Evolutionary conservation across 92 coral and sea anemone genomes (phyloP).

Genomic region (Diadumene lineata): DNA sequence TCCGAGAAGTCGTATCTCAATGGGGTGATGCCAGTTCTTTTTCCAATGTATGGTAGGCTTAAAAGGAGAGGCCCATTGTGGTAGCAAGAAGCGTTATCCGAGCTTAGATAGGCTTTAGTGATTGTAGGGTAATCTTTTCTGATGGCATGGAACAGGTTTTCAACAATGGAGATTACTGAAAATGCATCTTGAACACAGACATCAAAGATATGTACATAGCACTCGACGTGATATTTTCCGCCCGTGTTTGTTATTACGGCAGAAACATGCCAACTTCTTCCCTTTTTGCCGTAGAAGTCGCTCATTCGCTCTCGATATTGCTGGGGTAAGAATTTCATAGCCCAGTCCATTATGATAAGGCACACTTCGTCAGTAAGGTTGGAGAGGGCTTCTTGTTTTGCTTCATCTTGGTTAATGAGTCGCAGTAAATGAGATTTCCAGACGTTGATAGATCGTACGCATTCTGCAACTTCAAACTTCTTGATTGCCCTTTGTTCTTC

Average conservation of each 20-base stretch:
- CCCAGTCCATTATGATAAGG: constrained; percentile 45
- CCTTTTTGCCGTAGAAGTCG: constrained; percentile 41
- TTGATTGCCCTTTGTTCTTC: constrained; percentile 31
- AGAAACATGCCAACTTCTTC: constrained; percentile 43
- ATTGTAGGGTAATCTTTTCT: constrained; percentile 42
- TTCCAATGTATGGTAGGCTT: constrained; percentile 36
- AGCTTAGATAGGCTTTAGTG: constrained; percentile 37
- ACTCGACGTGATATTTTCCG: constrained; percentile 16
- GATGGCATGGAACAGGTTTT: constrained; percentile 37
- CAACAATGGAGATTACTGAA: constrained; percentile 43
- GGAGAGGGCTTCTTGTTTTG: constrained; percentile 32
- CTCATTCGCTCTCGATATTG: constrained; percentile 47
- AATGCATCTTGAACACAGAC: constrained; percentile 31
- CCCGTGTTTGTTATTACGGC: constrained; percentile 16
- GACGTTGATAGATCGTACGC: constrained; percentile 10
- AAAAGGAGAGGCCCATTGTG: constrained; percentile 45
- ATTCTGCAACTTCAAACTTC: constrained; percentile 31
- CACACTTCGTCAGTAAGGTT: constrained; percentile 21
- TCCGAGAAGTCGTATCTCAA: constrained; percentile 55
- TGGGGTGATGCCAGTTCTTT: constrained; percentile 28
- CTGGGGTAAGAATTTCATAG: constrained; percentile 29
- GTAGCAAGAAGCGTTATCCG: constrained; percentile 65
- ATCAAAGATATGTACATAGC: constrained; percentile 26
- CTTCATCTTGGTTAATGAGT: constrained; percentile 39
- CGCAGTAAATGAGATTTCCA: constrained; percentile 35